These are phyloP conservation scores for Rhagonycha fulva DNA, from an alignment of 2,888 invertebrate genomes.

Conservation along the genomic window DNA sequence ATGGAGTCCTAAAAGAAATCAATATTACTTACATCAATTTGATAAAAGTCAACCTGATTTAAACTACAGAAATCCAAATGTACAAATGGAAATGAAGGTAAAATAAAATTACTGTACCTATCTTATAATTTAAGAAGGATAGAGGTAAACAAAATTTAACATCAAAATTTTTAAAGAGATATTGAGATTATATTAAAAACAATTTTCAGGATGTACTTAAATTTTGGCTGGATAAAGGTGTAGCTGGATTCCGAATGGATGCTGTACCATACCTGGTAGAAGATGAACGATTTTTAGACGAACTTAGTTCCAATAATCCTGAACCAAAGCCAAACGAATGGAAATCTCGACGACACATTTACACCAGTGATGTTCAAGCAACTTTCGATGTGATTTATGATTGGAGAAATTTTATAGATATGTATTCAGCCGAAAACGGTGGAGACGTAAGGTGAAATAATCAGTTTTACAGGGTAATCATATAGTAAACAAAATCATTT, in stretches of 20 bases:
- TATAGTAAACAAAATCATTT: background rate
- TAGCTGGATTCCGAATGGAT: constrained; percentile 87
- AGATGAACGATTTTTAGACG: constrained; percentile 49
- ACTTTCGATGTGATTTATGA: constrained; percentile 69
- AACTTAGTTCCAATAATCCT: constrained; percentile 47
- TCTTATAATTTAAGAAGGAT: too few relatives aligned
- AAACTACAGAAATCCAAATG: constrained; percentile 73
- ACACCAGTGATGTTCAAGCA: constrained; percentile 63
- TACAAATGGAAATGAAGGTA: constrained; percentile 68
- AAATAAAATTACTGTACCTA: background rate
- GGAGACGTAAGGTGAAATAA: background rate
- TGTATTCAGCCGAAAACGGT: constrained; percentile 52
- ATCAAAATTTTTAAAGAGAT: too few relatives aligned
- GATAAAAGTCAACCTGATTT: constrained; percentile 77
- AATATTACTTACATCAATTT: constrained; percentile 84
- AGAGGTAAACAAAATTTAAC: too few relatives aligned
- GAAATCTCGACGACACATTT: constrained; percentile 64
- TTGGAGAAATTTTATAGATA: constrained; percentile 67
- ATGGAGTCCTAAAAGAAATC: constrained; percentile 25
- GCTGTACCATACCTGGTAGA: constrained; percentile 64
- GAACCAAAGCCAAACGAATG: constrained; percentile 52
- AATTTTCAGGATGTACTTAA: constrained; percentile 63
- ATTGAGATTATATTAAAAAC: too few relatives aligned
- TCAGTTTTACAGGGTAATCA: background rate
- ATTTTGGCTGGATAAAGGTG: constrained; percentile 83